Evolutionary conservation across 2,113 vertebrate species (phyloP).

Genomic region (Procavia capensis): DNA sequence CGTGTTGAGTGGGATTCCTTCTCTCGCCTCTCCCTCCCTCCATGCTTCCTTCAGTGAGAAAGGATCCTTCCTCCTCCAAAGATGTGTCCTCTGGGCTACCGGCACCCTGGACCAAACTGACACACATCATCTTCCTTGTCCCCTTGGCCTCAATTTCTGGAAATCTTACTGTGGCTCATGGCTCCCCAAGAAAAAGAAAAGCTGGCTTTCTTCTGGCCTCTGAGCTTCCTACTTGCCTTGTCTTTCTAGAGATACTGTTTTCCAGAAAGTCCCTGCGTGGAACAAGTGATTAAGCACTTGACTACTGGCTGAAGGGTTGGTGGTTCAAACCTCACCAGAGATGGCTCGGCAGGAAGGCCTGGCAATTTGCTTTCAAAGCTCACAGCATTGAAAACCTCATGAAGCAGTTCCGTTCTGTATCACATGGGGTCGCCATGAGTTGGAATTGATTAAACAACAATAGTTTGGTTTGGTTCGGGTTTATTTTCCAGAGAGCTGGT

Average conservation of each 20-base stretch:
- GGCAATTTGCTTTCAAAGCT: background rate
- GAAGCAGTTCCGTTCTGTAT: background rate
- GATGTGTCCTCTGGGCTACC: background rate
- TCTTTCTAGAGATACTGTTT: background rate
- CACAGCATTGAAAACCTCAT: background rate
- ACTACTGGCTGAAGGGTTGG: background rate
- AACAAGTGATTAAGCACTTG: background rate
- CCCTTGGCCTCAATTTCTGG: background rate
- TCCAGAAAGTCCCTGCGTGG: background rate
- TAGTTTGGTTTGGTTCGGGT: background rate
- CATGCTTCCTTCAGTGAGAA: background rate
- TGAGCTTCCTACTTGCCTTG: background rate
- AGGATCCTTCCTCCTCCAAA: background rate
- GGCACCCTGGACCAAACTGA: background rate
- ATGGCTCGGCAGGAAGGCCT: background rate
- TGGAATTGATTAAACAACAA: background rate
- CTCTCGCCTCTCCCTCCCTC: background rate
- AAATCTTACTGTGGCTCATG: background rate
- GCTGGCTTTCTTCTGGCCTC: background rate
- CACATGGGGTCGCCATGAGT: background rate
- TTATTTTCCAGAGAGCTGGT: conserved; percentile 1
- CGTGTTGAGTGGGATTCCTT: background rate
- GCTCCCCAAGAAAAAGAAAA: conserved; percentile 28
- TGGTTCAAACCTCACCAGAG: background rate
- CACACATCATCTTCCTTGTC: background rate